Conservation (phyloP, 2,797 vertebrate genomes). For the Sebastolobus altivelis region DNA sequence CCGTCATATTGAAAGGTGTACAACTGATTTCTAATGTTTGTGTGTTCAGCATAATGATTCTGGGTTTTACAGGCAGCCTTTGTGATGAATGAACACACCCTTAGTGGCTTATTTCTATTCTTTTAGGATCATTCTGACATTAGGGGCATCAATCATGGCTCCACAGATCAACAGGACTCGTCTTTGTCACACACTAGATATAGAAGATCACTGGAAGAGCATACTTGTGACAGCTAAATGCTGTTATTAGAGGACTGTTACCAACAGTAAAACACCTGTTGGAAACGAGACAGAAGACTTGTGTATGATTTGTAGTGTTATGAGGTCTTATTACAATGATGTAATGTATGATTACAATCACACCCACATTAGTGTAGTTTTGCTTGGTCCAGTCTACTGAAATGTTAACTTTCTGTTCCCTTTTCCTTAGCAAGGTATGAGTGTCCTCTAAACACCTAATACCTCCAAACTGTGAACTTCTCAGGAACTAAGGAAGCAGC, state of each 20-base stretch:
- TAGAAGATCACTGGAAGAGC: neutral
- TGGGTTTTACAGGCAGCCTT: neutral
- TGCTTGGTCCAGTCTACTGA: conserved; percentile 8
- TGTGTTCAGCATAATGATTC: neutral
- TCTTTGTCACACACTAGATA: neutral
- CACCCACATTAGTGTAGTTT: neutral
- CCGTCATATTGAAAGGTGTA: neutral
- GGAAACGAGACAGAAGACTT: neutral
- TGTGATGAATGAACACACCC: neutral
- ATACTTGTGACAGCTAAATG: neutral
- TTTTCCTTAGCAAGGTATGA: neutral
- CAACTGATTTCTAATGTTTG: neutral
- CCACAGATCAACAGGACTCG: neutral
- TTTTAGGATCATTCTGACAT: neutral
- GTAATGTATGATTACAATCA: neutral
- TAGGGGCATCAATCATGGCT: neutral
- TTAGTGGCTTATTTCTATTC: neutral
- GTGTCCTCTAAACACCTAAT: neutral
- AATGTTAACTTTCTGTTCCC: neutral
- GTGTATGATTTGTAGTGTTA: neutral
- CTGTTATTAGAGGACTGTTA: neutral
- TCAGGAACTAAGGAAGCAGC: neutral
- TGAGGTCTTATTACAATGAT: too few species aligned
- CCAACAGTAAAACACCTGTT: neutral
- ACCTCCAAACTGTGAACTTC: neutral